These are phyloP conservation scores for Cranoglanis bouderius DNA, from an alignment of 2,113 vertebrate species.

Conservation along the genomic window DNA sequence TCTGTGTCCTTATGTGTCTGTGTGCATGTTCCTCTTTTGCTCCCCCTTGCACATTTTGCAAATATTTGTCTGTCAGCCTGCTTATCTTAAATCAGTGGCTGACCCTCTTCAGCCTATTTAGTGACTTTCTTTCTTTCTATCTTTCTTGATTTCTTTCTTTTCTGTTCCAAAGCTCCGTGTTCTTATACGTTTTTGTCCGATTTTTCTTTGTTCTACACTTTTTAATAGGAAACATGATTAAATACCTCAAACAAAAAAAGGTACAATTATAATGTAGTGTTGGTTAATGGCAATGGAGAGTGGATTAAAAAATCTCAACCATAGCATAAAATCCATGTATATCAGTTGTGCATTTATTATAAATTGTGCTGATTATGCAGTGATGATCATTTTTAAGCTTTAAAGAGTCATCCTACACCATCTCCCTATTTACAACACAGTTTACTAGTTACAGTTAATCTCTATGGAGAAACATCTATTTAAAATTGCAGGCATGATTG, in stretches of 20 bases:
- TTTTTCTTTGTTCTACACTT: constrained; percentile 39
- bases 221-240: not conserved
- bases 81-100: constrained; percentile 41
- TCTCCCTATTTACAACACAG: too few relatives aligned
- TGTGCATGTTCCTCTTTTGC: not conserved
- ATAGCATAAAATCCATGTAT: not conserved
- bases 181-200: not conserved
- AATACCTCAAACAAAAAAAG: not conserved
- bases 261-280: not conserved
- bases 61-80: constrained; percentile 45
- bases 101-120: not conserved
- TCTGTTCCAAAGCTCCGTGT: not conserved
- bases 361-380: not conserved
- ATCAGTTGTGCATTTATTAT: not conserved
- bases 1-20: not conserved
- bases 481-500: not conserved
- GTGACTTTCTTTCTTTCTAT: not conserved
- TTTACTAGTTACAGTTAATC: not conserved
- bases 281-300: not conserved
- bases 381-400: not conserved
- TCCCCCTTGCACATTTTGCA: constrained; percentile 24
- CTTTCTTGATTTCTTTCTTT: not conserved
- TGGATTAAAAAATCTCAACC: not conserved
- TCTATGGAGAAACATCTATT: not conserved
- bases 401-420: too few relatives aligned